Evolutionary conservation across 2,797 vertebrate genomes (phyloP).

Genomic region (Decapterus maruadsi): DNA sequence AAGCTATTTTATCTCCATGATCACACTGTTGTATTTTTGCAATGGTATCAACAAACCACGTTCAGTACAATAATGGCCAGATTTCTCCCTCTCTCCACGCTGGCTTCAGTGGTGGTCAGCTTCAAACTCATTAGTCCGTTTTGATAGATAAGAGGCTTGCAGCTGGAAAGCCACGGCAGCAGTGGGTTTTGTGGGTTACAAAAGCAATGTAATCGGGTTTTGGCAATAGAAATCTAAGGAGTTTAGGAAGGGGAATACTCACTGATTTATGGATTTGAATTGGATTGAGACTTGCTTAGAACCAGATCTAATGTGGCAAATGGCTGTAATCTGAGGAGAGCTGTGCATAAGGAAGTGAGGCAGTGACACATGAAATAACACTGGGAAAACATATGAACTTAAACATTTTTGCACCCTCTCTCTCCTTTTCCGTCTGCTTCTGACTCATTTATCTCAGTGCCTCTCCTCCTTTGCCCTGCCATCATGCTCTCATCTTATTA

Average conservation of each 20-base stretch:
- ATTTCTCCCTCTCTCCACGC: slow-evolving; percentile 30
- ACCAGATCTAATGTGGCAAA: slow-evolving; percentile 64
- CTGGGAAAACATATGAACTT: slow-evolving; percentile 26
- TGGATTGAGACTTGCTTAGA: slow-evolving; percentile 64
- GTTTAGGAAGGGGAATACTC: slow-evolving; percentile 69
- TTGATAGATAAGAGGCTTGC: slow-evolving; percentile 80
- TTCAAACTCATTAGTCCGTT: slow-evolving; percentile 76
- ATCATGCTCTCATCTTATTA: slow-evolving; percentile 51
- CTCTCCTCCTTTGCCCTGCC: slow-evolving; percentile 27
- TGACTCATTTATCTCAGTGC: slow-evolving; percentile 33
- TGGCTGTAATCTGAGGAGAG: slow-evolving; percentile 64
- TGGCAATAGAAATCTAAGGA: slow-evolving; percentile 76
- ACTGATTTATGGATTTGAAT: slow-evolving; percentile 81
- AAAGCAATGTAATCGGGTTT: slow-evolving; percentile 80
- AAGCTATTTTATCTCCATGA: slow-evolving; percentile 31
- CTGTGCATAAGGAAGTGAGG: slow-evolving; percentile 21
- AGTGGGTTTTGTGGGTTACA: slow-evolving; percentile 73
- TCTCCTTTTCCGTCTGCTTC: slow-evolving; percentile 16
- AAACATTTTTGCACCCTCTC: slow-evolving; percentile 7
- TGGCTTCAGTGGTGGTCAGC: slow-evolving; percentile 65
- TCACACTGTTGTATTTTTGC: slow-evolving; percentile 37
- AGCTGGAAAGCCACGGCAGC: slow-evolving; percentile 71
- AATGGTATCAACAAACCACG: slow-evolving; percentile 20
- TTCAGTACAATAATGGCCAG: slow-evolving; percentile 24
- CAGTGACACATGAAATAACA: slow-evolving; percentile 35